These are phyloP conservation scores for Drosophila infuscata DNA, from an alignment of 2,888 invertebrate genomes.

Conservation along the genomic window DNA sequence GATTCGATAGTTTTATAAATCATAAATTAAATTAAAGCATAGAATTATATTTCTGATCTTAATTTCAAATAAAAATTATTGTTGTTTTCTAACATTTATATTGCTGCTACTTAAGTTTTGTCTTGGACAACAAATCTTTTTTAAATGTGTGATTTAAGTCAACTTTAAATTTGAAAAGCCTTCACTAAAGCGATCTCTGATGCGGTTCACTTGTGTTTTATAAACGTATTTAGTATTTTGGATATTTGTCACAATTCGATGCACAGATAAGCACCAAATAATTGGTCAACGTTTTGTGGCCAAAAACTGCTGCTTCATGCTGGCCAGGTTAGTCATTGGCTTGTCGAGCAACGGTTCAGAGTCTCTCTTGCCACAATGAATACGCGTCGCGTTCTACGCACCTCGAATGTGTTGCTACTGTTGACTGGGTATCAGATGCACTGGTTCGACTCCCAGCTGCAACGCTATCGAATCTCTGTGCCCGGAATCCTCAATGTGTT, in stretches of 20 bases:
- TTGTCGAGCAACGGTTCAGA: constrained; percentile 1
- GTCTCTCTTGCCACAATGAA: constrained; percentile 39
- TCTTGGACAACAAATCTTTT: background rate
- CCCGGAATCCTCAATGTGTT: constrained; percentile 44
- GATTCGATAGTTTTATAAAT: background rate
- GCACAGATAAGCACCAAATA: constrained; percentile 46
- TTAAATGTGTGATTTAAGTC: background rate
- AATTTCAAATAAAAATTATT: background rate
- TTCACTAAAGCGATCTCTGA: background rate
- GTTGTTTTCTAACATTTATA: no score
- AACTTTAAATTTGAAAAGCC: background rate
- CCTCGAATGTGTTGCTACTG: constrained; percentile 55
- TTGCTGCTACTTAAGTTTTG: background rate
- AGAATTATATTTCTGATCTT: background rate
- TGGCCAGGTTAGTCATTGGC: constrained; percentile 17
- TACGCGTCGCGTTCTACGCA: constrained; percentile 49
- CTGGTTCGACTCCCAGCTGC: constrained; percentile 54
- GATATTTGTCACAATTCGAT: constrained; percentile 34
- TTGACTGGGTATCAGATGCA: constrained; percentile 61
- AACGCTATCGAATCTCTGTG: constrained; percentile 49
- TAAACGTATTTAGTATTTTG: constrained; percentile 11
- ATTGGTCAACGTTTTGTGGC: constrained; percentile 9
- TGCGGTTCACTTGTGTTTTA: constrained; percentile 37
- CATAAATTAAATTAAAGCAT: background rate
- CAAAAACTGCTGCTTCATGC: background rate